Conservation (phyloP, 1,140 invertebrate genomes). For the Zaprionus gabonicus region DNA sequence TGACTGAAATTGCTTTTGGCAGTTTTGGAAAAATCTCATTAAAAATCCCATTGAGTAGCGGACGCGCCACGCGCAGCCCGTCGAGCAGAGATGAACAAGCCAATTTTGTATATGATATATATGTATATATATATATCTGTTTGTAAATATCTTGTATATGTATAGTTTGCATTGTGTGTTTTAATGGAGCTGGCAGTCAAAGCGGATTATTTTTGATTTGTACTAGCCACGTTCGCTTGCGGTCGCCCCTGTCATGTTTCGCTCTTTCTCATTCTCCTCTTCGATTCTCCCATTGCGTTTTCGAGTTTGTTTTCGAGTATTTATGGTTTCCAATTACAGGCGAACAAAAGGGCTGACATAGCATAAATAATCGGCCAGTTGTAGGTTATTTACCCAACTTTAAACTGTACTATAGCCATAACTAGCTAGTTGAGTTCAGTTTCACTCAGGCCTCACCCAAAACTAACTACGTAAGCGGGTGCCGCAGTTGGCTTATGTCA, state of each 20-base stretch:
- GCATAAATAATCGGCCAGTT: conserved; percentile 7
- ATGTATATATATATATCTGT: not conserved
- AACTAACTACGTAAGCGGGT: conserved; percentile 1
- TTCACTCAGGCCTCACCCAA: conserved; percentile 35
- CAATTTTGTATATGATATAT: conserved; percentile 14
- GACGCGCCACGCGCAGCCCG: conserved; percentile 27
- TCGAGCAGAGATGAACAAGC: conserved; percentile 38
- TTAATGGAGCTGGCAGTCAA: conserved; percentile 54
- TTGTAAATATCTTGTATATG: not conserved
- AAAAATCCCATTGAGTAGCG: conserved; percentile 50
- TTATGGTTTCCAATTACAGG: conserved; percentile 78
- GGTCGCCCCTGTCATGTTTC: conserved; percentile 28
- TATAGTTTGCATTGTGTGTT: not conserved
- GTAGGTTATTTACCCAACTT: not conserved
- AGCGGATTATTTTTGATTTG: conserved; percentile 76
- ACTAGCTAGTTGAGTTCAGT: not conserved
- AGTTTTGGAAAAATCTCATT: conserved; percentile 68
- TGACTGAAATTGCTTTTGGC: conserved; percentile 30
- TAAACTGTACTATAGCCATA: not conserved
- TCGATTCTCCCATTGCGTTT: not conserved
- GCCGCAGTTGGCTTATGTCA: conserved; percentile 35
- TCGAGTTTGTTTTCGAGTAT: conserved; percentile 52
- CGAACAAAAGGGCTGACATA: conserved; percentile 15
- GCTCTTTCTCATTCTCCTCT: not conserved
- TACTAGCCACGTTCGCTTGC: conserved; percentile 55